Conservation (phyloP, 2,888 invertebrate genomes). For the Patella caerulea region DNA sequence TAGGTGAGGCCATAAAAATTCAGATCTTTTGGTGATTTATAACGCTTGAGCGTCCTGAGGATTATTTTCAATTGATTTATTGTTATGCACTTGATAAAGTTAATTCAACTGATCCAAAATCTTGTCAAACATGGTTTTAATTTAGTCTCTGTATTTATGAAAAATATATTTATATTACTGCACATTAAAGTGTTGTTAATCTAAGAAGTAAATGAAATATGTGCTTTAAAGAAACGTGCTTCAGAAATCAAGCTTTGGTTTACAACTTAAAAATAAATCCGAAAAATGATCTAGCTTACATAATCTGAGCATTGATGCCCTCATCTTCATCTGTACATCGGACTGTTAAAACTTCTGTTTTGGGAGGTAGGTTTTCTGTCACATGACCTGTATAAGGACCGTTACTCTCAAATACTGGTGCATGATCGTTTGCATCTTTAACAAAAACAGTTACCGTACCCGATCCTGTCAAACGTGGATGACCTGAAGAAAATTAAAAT, state of each 20-base stretch:
- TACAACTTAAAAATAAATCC: background rate
- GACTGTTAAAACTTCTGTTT: slow-evolving; percentile 51
- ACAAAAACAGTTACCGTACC: slow-evolving; percentile 89
- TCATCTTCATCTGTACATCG: slow-evolving; percentile 60
- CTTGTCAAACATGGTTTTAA: background rate
- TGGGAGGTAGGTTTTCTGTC: slow-evolving; percentile 43
- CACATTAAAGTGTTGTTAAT: no score
- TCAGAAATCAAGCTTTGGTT: background rate
- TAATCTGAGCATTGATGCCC: slow-evolving; percentile 88
- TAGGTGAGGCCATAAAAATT: no score
- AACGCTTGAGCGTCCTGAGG: no score
- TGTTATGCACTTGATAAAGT: background rate
- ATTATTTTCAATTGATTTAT: no score
- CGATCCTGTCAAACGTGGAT: slow-evolving; percentile 91
- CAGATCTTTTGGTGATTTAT: no score
- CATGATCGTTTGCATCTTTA: slow-evolving; percentile 94
- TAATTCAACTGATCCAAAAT: background rate
- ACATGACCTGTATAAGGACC: slow-evolving; percentile 54
- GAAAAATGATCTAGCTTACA: slow-evolving; percentile 71
- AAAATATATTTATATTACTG: background rate
- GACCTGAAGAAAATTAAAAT: slow-evolving; percentile 78
- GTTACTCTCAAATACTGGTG: slow-evolving; percentile 83
- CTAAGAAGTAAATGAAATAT: no score
- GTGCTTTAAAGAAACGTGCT: background rate
- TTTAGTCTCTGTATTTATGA: background rate